A percentile compares a stretch with the other conserved stretches of the same genome.
Conservation (phyloP, 2,888 invertebrate species). For the Podabrus alpinus region DNA sequence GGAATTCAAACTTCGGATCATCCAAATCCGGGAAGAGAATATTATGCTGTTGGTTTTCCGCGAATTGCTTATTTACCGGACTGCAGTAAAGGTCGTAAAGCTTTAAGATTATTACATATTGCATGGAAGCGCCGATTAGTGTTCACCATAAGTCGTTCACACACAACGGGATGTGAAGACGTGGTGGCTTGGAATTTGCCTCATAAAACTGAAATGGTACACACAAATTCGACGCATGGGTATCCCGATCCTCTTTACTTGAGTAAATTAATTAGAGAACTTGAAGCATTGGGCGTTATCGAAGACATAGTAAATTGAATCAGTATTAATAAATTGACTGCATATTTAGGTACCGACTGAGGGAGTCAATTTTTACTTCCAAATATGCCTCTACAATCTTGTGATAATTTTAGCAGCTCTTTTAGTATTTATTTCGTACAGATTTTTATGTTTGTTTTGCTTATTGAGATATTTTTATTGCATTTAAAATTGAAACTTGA, state of each 20-base stretch:
- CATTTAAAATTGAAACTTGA: neutral
- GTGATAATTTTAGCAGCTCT: neutral
- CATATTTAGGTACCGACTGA: neutral
- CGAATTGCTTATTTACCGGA: conserved; percentile 83
- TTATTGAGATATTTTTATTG: neutral
- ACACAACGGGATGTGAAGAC: conserved; percentile 88
- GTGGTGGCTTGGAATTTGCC: conserved; percentile 93
- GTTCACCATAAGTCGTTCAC: conserved; percentile 85
- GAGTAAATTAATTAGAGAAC: conserved; percentile 65
- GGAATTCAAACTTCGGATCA: conserved; percentile 81
- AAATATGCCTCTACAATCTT: neutral
- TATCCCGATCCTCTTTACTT: conserved; percentile 80
- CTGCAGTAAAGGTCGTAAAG: conserved; percentile 76
- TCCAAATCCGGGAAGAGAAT: conserved; percentile 82
- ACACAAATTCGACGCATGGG: conserved; percentile 61
- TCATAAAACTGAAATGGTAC: conserved; percentile 78
- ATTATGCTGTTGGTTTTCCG: conserved; percentile 87
- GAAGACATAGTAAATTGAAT: conserved; percentile 48
- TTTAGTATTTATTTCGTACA: neutral
- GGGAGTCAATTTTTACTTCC: neutral
- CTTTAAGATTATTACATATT: conserved; percentile 73
- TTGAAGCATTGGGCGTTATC: conserved; percentile 63
- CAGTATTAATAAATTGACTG: conserved; percentile 10
- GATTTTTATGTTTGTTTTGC: neutral
- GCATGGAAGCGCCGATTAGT: conserved; percentile 84